Conservation (phyloP, 2,797 vertebrate species). For the Fratercula arctica region DNA sequence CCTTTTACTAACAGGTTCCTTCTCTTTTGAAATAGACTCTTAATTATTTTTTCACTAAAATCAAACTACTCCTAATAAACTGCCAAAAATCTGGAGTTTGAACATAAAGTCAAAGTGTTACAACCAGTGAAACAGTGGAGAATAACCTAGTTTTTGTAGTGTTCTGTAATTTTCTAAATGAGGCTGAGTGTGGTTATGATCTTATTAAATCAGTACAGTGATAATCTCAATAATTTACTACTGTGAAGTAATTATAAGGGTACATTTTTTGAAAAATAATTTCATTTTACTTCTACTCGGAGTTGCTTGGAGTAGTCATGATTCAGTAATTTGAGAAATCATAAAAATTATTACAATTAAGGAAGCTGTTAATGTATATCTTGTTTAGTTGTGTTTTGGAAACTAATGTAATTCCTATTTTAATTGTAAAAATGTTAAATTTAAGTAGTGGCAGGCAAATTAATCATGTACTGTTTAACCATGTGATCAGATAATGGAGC, state of each 20-base stretch:
- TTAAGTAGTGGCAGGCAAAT: not conserved
- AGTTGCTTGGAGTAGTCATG: conserved; percentile 7
- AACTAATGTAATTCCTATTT: conserved; percentile 45
- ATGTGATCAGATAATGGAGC: not conserved
- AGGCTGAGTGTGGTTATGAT: not conserved
- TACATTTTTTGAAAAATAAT: not conserved
- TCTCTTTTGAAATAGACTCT: not conserved
- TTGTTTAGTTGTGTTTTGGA: not conserved
- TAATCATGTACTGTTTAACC: not conserved
- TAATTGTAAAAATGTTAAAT: conserved; percentile 37
- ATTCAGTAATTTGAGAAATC: conserved; percentile 13
- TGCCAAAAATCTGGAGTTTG: not conserved
- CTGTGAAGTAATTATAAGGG: conserved; percentile 5
- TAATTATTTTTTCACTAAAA: not conserved
- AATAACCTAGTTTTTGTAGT: not conserved
- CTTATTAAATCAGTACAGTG: conserved; percentile 48
- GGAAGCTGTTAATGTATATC: conserved; percentile 28
- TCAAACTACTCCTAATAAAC: not conserved
- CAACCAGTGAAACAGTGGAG: not conserved
- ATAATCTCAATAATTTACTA: conserved; percentile 36
- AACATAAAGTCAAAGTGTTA: not conserved
- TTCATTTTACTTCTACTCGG: not conserved
- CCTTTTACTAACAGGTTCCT: not conserved
- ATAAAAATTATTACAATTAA: conserved; percentile 39
- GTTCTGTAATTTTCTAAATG: conserved; percentile 2